Base-by-base conservation (phyloP, 2,888 invertebrate genomes). In the Dicyrtoma fusca region DNA sequence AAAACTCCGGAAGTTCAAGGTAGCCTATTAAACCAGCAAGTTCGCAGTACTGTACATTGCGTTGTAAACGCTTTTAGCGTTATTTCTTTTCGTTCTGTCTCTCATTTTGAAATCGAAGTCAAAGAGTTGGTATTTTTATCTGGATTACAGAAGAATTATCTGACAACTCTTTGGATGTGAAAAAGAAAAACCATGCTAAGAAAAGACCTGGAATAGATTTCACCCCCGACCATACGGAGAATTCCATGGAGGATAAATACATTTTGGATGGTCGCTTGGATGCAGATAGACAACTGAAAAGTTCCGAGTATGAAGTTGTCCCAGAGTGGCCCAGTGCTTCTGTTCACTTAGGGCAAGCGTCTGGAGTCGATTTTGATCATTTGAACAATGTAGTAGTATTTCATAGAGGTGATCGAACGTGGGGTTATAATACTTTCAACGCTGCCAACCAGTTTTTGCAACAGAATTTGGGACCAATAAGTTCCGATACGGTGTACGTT, bases 361-460 rank as follows among this genome's bases (percentile, higher is more conserved):
- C 91, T 0, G 94, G 92, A 4, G 89, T 97, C 1, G 89, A 91
- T 5, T 85, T 93, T 17, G 92, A 94, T 82, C 85, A 85, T 1
- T 82, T 85, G n/a, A 92, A 92, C 0, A 88, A 89, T 75, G 85
- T 95, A 13, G 88, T 90, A 14, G 88, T 95, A 49, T 94, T 96
- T 82, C 95, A 96, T 83, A 87, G 96, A 77, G 92, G 88, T 0
- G 85, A 87, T 70, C 86, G 89, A 77, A 82, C 86, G 0, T 92
- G 91, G 91, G 87, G 86, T 71, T 82, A 81, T 3, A 82, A 80
- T 4, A 88, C 91, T 0, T 92, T 92, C 82, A 84, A 87, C 59
- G 76, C 79, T 0, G 82, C 84, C 14, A 87, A 91, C 82, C 86
- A 87, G 0, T 89, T 87, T 81, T 83, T 82, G 66, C 85, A 87